phyloP scores from a whole-genome alignment of 2,113 vertebrate species.

The Oxygymnocypris stewartii region DNA sequence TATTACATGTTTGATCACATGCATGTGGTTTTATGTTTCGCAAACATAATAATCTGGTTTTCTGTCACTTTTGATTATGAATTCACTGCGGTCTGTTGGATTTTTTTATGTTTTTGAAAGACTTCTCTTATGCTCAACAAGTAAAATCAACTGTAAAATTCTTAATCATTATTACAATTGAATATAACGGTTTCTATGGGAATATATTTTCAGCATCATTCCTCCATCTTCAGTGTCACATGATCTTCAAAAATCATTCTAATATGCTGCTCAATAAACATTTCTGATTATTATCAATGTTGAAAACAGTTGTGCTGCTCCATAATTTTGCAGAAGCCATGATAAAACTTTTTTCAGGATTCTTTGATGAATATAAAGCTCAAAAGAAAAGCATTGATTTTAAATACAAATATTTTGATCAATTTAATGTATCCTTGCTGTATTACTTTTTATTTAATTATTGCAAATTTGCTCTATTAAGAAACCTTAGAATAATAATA shows the following conservation, averaged over 20 bases:
- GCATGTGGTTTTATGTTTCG: background rate
- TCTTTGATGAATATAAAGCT: background rate
- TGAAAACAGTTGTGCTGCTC: background rate
- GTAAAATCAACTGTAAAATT: background rate
- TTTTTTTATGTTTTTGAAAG: background rate
- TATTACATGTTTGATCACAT: background rate
- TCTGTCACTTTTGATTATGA: background rate
- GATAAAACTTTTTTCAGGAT: background rate
- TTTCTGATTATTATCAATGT: background rate
- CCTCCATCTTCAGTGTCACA: background rate
- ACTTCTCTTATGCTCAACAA: background rate
- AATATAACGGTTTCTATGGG: background rate
- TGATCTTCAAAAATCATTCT: background rate
- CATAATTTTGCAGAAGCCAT: background rate
- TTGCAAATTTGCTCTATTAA: background rate
- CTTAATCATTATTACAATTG: background rate
- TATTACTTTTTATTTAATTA: background rate
- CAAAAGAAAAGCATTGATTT: background rate
- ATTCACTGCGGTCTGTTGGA: background rate
- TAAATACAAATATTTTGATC: background rate
- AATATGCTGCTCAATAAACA: background rate
- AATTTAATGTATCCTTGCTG: background rate
- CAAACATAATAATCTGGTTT: background rate
- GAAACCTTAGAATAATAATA: background rate
- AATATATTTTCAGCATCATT: background rate